Evolutionary conservation across 2,113 vertebrate genomes (phyloP).

Genomic region (Mobula hypostoma): DNA sequence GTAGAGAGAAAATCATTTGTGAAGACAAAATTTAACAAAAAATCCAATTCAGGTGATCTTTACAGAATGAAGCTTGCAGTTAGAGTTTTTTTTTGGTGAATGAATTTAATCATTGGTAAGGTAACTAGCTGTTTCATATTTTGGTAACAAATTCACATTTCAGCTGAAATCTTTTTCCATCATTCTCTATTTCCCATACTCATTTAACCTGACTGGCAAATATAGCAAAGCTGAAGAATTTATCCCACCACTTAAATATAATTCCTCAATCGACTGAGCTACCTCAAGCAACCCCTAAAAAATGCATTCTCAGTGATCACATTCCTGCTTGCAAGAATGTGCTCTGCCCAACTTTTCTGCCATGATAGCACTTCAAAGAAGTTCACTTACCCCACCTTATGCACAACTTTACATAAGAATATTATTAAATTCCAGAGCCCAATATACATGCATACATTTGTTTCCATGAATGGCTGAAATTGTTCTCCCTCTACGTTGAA

Average conservation of each 20-base stretch:
- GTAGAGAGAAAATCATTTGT: neutral
- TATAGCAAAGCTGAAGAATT: neutral
- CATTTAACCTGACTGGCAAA: neutral
- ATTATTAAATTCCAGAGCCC: too few relatives aligned
- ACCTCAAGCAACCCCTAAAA: neutral
- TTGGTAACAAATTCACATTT: neutral
- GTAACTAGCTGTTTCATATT: neutral
- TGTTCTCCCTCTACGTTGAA: too few relatives aligned
- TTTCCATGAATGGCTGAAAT: too few relatives aligned
- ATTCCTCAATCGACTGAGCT: neutral
- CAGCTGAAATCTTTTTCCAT: neutral
- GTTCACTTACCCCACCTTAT: too few relatives aligned
- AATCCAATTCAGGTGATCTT: neutral
- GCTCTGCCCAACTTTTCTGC: too few relatives aligned
- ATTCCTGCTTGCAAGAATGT: too few relatives aligned
- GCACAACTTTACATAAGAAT: too few relatives aligned
- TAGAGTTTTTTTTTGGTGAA: neutral
- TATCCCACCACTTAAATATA: neutral
- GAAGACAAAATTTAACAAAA: neutral
- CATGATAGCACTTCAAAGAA: too few relatives aligned
- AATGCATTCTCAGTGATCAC: too few relatives aligned
- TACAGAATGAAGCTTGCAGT: neutral
- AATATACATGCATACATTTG: too few relatives aligned
- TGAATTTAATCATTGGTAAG: neutral
- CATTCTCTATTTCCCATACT: neutral